These are phyloP conservation scores for Karalla daura DNA, from an alignment of 2,797 vertebrate species.

Conservation along the genomic window DNA sequence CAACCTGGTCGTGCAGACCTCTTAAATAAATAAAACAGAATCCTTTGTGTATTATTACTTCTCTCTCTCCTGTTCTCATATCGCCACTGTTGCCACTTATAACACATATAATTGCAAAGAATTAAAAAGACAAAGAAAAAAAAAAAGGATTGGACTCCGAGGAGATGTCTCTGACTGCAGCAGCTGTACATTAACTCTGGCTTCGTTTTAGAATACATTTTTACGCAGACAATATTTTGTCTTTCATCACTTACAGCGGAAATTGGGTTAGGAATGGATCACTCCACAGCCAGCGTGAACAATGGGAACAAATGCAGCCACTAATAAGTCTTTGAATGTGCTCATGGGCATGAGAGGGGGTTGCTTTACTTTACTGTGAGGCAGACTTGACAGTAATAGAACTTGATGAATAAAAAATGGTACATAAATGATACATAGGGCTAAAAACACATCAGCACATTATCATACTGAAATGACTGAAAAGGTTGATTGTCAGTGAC, in stretches of 20 bases:
- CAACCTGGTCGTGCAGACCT: no score
- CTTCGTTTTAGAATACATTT: not conserved
- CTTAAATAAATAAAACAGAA: no score
- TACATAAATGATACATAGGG: not conserved
- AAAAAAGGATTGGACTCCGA: not conserved
- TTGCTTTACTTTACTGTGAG: not conserved
- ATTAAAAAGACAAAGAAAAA: no score
- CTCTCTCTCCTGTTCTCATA: not conserved
- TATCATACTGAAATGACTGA: no score
- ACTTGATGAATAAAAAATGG: not conserved
- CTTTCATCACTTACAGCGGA: not conserved
- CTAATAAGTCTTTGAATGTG: not conserved
- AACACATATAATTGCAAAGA: no score
- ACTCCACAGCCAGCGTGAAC: not conserved
- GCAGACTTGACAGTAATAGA: not conserved
- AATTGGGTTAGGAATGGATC: not conserved
- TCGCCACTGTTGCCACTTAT: no score
- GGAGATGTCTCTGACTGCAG: not conserved
- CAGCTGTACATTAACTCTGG: not conserved
- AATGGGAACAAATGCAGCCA: not conserved
- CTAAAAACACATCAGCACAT: not conserved
- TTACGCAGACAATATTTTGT: not conserved
- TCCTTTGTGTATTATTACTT: not conserved
- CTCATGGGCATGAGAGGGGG: not conserved
- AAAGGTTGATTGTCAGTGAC: no score